Evolutionary conservation across 1,140 invertebrate species (phyloP).

Genomic region (Camponotus vicinus): DNA sequence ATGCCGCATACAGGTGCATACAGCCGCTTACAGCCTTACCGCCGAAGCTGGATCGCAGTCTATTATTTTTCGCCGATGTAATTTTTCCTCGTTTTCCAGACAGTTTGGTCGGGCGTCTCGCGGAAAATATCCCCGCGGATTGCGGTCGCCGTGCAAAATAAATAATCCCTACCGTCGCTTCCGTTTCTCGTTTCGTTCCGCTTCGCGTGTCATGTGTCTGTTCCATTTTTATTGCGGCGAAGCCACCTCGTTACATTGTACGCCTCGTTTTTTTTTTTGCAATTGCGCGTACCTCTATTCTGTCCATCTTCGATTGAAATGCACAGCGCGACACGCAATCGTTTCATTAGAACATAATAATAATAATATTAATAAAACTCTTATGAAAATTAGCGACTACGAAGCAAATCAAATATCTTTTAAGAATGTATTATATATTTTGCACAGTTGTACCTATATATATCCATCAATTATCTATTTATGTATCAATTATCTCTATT

Average conservation of each 20-base stretch:
- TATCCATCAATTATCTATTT: neutral
- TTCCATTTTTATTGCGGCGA: conserved; percentile 67
- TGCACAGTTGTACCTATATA: no score
- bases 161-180: conserved; percentile 81
- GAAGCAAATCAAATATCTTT: neutral
- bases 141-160: conserved; percentile 80
- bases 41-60: conserved; percentile 60
- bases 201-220: conserved; percentile 65
- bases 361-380: neutral
- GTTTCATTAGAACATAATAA: neutral
- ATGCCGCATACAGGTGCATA: conserved; percentile 11
- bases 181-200: conserved; percentile 74
- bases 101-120: conserved; percentile 77
- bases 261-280: conserved; percentile 24
- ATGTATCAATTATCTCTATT: neutral
- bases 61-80: conserved; percentile 80
- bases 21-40: conserved; percentile 13
- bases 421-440: neutral
- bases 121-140: conserved; percentile 79
- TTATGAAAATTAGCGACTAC: neutral
- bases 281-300: neutral
- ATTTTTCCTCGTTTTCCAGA: conserved; percentile 85
- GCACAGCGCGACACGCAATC: neutral
- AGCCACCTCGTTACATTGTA: conserved; percentile 65
- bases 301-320: conserved; percentile 10